phyloP scores from a whole-genome alignment of 2,888 invertebrate genomes.

The Biston betularia region DNA sequence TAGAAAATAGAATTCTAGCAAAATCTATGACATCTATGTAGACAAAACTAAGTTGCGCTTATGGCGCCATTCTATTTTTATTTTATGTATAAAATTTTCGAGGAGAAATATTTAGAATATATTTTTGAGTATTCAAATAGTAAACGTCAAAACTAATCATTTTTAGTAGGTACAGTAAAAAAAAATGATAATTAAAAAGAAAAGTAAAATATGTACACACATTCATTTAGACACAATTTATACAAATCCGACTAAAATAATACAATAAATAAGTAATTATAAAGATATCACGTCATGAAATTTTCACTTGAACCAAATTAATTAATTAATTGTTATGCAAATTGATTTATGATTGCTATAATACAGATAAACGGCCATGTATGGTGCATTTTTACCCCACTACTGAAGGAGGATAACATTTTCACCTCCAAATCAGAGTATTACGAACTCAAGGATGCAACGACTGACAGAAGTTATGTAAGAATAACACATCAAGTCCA shows the following conservation, averaged over 20 bases:
- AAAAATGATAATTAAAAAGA: constrained; percentile 25
- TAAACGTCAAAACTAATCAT: constrained; percentile 34
- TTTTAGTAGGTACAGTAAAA: constrained; percentile 25
- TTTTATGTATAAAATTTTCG: constrained; percentile 39
- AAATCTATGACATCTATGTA: constrained; percentile 39
- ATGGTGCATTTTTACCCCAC: neutral
- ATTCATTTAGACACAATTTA: constrained; percentile 14
- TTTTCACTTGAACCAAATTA: neutral
- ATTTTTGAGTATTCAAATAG: constrained; percentile 35
- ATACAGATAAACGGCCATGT: neutral
- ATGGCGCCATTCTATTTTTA: constrained; percentile 33
- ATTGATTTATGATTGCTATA: neutral
- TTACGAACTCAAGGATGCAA: no score
- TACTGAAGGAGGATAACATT: no score
- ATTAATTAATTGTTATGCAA: neutral
- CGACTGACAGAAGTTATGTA: no score
- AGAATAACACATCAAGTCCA: no score
- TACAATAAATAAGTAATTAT: constrained; percentile 27
- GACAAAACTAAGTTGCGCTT: constrained; percentile 33
- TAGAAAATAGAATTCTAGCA: constrained; percentile 34
- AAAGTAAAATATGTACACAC: constrained; percentile 32
- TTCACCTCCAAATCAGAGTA: no score
- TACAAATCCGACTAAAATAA: constrained; percentile 23
- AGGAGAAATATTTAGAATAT: constrained; percentile 32
- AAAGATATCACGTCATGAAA: constrained; percentile 27